These are phyloP conservation scores for Andrena haemorrhoa DNA, from an alignment of 2,888 invertebrate genomes.

Conservation along the genomic window DNA sequence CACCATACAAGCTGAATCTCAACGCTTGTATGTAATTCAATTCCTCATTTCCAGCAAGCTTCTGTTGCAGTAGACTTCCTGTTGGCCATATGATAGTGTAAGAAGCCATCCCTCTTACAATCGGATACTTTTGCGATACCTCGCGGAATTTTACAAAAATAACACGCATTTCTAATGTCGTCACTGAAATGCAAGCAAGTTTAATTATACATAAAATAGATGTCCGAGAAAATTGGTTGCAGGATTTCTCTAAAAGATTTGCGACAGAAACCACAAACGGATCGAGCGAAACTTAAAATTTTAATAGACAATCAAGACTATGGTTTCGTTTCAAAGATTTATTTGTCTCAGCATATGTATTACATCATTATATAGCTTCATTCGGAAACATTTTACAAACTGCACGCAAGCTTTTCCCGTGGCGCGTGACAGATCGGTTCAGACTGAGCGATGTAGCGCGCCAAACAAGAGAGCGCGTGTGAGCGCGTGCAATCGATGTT, in stretches of 20 bases:
- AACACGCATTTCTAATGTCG: slow-evolving; percentile 76
- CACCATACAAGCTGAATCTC: slow-evolving; percentile 92
- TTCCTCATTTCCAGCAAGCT: slow-evolving; percentile 81
- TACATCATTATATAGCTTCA: slow-evolving; percentile 28
- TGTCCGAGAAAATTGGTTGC: background rate
- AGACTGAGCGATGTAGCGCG: slow-evolving; percentile 49
- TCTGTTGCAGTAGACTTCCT: slow-evolving; percentile 87
- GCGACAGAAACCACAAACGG: background rate
- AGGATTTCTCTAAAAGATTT: background rate
- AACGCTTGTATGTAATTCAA: slow-evolving; percentile 86
- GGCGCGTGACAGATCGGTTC: slow-evolving; percentile 45
- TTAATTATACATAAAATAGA: slow-evolving; percentile 1
- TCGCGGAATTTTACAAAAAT: slow-evolving; percentile 84
- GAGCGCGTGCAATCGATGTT: slow-evolving; percentile 50
- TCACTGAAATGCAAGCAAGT: slow-evolving; percentile 45
- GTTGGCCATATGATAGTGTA: slow-evolving; percentile 88
- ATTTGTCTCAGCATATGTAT: background rate
- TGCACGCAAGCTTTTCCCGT: slow-evolving; percentile 19
- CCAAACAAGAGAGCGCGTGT: slow-evolving; percentile 51
- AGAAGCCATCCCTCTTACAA: slow-evolving; percentile 87
- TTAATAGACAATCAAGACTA: background rate
- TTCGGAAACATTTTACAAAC: slow-evolving; percentile 4
- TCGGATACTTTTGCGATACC: slow-evolving; percentile 85
- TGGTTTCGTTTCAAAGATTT: background rate
- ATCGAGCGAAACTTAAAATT: slow-evolving; percentile 12